These are phyloP conservation scores for Labia minor DNA, from an alignment of 2,888 invertebrate genomes.

Conservation along the genomic window DNA sequence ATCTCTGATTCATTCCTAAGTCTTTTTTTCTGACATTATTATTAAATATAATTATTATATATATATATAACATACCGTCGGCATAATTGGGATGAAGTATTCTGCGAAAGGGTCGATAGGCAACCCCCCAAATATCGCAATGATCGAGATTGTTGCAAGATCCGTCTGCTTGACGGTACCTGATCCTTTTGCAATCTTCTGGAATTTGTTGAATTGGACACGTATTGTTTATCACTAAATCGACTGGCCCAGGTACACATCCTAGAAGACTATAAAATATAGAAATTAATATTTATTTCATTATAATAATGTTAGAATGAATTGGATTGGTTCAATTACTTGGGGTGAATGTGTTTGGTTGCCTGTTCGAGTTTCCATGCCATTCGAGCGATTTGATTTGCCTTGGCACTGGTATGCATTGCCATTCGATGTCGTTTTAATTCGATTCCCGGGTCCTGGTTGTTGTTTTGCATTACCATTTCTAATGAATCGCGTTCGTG, in stretches of 20 bases:
- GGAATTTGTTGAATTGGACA: slow-evolving; percentile 18
- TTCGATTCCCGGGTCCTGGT: slow-evolving; percentile 27
- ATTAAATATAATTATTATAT: too few species aligned
- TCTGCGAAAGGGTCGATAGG: slow-evolving; percentile 62
- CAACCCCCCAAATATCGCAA: slow-evolving; percentile 56
- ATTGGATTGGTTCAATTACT: too few species aligned
- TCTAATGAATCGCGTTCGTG: slow-evolving; percentile 46
- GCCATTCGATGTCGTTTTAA: slow-evolving; percentile 53
- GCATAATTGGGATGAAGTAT: slow-evolving; percentile 62
- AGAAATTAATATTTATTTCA: too few species aligned
- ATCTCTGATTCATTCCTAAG: too few species aligned
- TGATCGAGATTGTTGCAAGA: slow-evolving; percentile 62
- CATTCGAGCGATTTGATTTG: slow-evolving; percentile 50
- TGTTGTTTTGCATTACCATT: slow-evolving; percentile 28
- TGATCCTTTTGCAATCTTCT: slow-evolving; percentile 26
- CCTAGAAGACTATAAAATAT: not conserved
- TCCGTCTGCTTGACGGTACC: slow-evolving; percentile 59
- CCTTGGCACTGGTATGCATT: slow-evolving; percentile 48
- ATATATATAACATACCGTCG: slow-evolving; percentile 48
- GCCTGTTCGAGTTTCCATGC: slow-evolving; percentile 61
- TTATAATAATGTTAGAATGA: too few species aligned
- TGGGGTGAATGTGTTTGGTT: slow-evolving; percentile 46
- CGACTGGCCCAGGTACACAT: not conserved
- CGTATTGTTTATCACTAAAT: slow-evolving; percentile 20
- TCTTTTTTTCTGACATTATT: too few species aligned